Percentiles rank a stretch among this genome's conserved stretches.
Evolutionary conservation across 2,888 invertebrate species (phyloP).

Genomic region (Synergus laeviventris): DNA sequence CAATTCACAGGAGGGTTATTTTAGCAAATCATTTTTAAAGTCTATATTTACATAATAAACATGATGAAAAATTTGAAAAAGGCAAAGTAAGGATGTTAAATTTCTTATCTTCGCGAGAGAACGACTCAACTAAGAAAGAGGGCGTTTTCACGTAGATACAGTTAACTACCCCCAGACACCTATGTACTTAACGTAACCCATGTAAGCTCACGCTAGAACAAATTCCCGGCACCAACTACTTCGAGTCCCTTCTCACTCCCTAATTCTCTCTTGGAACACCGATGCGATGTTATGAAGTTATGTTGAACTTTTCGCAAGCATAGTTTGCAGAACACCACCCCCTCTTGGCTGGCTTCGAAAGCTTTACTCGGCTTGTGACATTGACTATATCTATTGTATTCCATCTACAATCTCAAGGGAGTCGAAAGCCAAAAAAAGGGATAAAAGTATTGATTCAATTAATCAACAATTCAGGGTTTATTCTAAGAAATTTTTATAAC

Average conservation of each 20-base stretch:
- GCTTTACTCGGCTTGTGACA: slow-evolving; percentile 68
- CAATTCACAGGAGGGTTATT: no score
- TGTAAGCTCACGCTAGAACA: slow-evolving; percentile 76
- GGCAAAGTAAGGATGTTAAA: slow-evolving; percentile 39
- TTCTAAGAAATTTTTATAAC: no score
- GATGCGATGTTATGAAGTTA: slow-evolving; percentile 74
- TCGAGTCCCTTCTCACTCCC: slow-evolving; percentile 63
- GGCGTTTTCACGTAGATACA: slow-evolving; percentile 63
- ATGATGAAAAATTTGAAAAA: neutral
- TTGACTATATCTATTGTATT: slow-evolving; percentile 38
- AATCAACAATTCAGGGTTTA: no score
- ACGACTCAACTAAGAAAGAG: slow-evolving; percentile 55
- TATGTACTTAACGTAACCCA: slow-evolving; percentile 76
- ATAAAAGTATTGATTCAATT: no score
- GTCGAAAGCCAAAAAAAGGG: neutral
- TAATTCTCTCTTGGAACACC: slow-evolving; percentile 64
- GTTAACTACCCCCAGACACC: slow-evolving; percentile 71
- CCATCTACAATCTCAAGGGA: neutral
- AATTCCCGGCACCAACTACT: slow-evolving; percentile 66
- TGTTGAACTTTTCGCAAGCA: slow-evolving; percentile 75
- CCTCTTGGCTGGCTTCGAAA: slow-evolving; percentile 60
- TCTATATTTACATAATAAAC: neutral
- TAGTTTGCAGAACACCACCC: slow-evolving; percentile 72
- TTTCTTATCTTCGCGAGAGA: slow-evolving; percentile 54
- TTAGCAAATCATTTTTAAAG: neutral